Conservation (phyloP, 1,140 invertebrate genomes). For the Chrysomallon squamiferum region DNA sequence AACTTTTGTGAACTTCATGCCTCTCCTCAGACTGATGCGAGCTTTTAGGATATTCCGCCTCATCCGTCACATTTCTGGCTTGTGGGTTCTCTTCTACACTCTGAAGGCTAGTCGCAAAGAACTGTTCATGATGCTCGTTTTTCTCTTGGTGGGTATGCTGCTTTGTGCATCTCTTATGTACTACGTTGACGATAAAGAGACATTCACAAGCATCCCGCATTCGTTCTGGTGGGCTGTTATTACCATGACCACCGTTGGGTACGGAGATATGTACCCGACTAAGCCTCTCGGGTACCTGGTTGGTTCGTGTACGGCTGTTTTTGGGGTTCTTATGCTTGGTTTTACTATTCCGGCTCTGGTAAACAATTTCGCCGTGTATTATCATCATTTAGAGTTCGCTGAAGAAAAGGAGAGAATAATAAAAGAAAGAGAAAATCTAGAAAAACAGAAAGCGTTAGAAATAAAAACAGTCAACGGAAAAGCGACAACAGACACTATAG, state of each 20-base stretch:
- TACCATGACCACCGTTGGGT: conserved; percentile 98
- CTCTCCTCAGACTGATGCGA: conserved; percentile 40
- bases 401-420: conserved; percentile 13
- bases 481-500: no score
- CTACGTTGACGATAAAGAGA: conserved; percentile 25
- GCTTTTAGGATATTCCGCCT: conserved; percentile 47
- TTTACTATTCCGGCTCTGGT: conserved; percentile 82
- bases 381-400: conserved; percentile 63
- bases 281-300: conserved; percentile 45
- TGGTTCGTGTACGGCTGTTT: conserved; percentile 81
- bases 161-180: conserved; percentile 94
- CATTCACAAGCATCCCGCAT: conserved; percentile 81
- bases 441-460: background rate
- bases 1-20: conserved; percentile 14
- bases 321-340: conserved; percentile 99
- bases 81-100: conserved; percentile 97
- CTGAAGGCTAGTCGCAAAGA: conserved; percentile 98
- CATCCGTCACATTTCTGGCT: conserved; percentile 85
- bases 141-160: conserved; percentile 97
- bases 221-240: conserved; percentile 89
- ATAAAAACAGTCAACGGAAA: no score
- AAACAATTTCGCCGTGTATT: conserved; percentile 78
- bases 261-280: conserved; percentile 83
- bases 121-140: conserved; percentile 95
- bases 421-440: background rate